Evolutionary conservation across 2,888 invertebrate species (phyloP).

Genomic region (Catocala sponsa): DNA sequence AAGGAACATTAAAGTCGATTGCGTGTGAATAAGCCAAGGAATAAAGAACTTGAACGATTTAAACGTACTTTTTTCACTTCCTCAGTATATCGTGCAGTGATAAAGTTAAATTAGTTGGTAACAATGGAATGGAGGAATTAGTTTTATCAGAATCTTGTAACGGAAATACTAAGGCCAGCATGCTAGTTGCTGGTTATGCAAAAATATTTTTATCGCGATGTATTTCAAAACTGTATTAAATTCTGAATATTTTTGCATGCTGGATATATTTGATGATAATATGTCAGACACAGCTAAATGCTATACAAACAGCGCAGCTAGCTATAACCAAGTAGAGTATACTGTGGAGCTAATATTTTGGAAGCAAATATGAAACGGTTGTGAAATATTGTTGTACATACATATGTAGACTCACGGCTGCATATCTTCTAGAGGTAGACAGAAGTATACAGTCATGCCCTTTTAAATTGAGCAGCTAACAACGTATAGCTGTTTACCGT

Average conservation of each 20-base stretch:
- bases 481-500: too few relatives aligned
- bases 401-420: too few relatives aligned
- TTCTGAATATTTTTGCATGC: background rate
- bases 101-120: slow-evolving; percentile 33
- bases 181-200: slow-evolving; percentile 1
- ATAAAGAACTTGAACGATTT: slow-evolving; percentile 17
- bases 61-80: slow-evolving; percentile 24
- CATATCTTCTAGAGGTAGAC: too few relatives aligned
- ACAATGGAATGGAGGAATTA: slow-evolving; percentile 33
- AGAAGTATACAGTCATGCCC: too few relatives aligned
- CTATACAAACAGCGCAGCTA: too few relatives aligned
- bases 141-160: slow-evolving; percentile 32
- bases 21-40: slow-evolving; percentile 31
- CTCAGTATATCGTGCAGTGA: slow-evolving; percentile 14
- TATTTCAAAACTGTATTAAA: too few relatives aligned
- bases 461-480: too few relatives aligned
- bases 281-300: background rate
- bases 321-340: too few relatives aligned
- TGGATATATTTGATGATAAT: background rate
- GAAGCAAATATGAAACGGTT: too few relatives aligned
- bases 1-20: slow-evolving; percentile 30
- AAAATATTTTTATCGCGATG: background rate
- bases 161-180: slow-evolving; percentile 25
- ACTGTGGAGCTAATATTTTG: too few relatives aligned
- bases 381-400: too few relatives aligned